Conservation (phyloP, 92 coral and sea anemone genomes). For the Montipora capitata region DNA sequence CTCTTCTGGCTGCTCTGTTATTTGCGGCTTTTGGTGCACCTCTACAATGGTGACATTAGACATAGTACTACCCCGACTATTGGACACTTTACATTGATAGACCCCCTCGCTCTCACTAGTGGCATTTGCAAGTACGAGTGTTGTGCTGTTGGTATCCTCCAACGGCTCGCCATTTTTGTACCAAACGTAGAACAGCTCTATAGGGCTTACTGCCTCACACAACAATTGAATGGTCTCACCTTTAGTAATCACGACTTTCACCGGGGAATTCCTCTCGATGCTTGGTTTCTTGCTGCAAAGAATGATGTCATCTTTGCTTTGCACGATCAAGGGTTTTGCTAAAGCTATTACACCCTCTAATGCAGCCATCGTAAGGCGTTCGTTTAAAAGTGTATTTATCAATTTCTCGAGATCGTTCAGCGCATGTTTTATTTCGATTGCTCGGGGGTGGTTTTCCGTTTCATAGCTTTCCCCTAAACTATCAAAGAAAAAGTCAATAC, state of each 20-base stretch:
- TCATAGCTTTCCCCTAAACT: slow-evolving; percentile 49
- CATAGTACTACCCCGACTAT: slow-evolving; percentile 40
- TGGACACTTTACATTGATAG: slow-evolving; percentile 62
- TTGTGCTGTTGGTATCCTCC: background rate
- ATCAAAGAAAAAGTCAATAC: slow-evolving; percentile 43
- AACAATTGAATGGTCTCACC: slow-evolving; percentile 22
- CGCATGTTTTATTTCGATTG: slow-evolving; percentile 27
- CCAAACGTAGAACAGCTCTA: slow-evolving; percentile 48
- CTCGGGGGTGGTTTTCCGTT: slow-evolving; percentile 36
- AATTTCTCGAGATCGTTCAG: slow-evolving; percentile 23
- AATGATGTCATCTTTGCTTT: slow-evolving; percentile 48
- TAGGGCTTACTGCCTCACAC: slow-evolving; percentile 44
- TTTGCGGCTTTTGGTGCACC: slow-evolving; percentile 56
- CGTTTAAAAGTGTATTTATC: background rate
- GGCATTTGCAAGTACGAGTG: slow-evolving; percentile 34
- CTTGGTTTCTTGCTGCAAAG: slow-evolving; percentile 59
- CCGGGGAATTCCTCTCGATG: slow-evolving; percentile 46
- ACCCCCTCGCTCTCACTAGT: slow-evolving; percentile 54
- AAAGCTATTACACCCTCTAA: background rate
- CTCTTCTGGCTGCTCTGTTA: slow-evolving; percentile 52
- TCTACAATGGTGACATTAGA: slow-evolving; percentile 62
- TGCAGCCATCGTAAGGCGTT: background rate
- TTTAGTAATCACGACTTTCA: background rate
- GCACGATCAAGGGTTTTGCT: slow-evolving; percentile 18
- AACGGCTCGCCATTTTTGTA: slow-evolving; percentile 42